A percentile compares a stretch with the other conserved stretches of the same genome.
Evolutionary conservation across 92 coral and sea anemone species (phyloP).

Genomic region (Actinostola sp.): DNA sequence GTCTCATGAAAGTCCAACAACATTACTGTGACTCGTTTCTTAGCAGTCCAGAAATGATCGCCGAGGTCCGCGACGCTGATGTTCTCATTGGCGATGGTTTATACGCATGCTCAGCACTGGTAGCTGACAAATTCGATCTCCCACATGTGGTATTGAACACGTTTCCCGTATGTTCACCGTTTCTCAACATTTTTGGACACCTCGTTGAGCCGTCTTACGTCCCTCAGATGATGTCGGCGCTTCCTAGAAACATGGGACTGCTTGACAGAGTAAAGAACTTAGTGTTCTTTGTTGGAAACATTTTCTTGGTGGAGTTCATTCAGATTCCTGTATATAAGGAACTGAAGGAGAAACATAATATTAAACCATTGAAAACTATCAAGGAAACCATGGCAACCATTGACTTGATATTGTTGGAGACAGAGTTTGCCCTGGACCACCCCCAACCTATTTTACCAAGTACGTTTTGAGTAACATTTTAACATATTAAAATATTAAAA

Average conservation of each 20-base stretch:
- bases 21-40: slow-evolving; percentile 40
- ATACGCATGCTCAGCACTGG: slow-evolving; percentile 35
- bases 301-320: slow-evolving; percentile 10
- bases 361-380: slow-evolving; percentile 30
- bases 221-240: slow-evolving; percentile 40
- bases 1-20: neutral
- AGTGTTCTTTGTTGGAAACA: slow-evolving; percentile 9
- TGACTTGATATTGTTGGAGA: slow-evolving; percentile 33
- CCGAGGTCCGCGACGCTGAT: slow-evolving; percentile 28
- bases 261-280: slow-evolving; percentile 24
- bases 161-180: slow-evolving; percentile 24
- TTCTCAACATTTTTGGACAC: slow-evolving; percentile 19
- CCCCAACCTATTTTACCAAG: slow-evolving; percentile 51
- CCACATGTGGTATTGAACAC: slow-evolving; percentile 38
- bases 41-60: slow-evolving; percentile 2
- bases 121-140: slow-evolving; percentile 21
- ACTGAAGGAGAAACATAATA: slow-evolving; percentile 27
- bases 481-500: too few relatives aligned
- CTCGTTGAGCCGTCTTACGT: slow-evolving; percentile 8
- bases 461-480: too few relatives aligned
- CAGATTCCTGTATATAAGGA: slow-evolving; percentile 30
- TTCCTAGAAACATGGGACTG: slow-evolving; percentile 15
- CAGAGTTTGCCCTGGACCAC: slow-evolving; percentile 41
- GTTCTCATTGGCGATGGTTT: slow-evolving; percentile 45
- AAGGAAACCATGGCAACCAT: slow-evolving; percentile 27